phyloP scores from a whole-genome alignment of 2,888 invertebrate species.

The Julus scanicus region DNA sequence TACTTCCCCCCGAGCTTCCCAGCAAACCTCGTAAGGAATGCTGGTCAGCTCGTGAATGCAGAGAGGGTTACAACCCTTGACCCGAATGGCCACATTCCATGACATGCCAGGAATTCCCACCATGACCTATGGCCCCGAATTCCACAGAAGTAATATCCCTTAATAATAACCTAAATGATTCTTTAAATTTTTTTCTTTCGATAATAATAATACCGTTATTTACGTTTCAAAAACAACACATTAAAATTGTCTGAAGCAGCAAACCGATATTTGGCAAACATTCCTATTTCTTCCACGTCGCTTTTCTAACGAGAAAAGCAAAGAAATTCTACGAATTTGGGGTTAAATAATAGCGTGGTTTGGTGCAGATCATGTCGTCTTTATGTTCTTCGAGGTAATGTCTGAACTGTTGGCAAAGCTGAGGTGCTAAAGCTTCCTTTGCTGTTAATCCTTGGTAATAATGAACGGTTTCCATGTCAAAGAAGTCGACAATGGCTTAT shows the following conservation, averaged over 20 bases:
- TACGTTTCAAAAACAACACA: background rate
- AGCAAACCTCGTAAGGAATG: no score
- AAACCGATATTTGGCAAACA: background rate
- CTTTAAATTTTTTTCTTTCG: no score
- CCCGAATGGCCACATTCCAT: no score
- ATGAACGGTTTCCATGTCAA: slow-evolving; percentile 48
- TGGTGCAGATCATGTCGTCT: slow-evolving; percentile 16
- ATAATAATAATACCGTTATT: background rate
- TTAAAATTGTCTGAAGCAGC: background rate
- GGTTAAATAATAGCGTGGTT: slow-evolving; percentile 43
- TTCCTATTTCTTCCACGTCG: background rate
- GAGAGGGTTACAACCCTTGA: no score
- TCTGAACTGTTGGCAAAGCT: background rate
- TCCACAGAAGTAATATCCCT: no score
- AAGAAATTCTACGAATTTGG: background rate
- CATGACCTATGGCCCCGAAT: no score
- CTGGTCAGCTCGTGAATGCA: no score
- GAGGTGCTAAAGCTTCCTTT: background rate
- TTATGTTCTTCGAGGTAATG: slow-evolving; percentile 7
- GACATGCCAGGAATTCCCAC: no score
- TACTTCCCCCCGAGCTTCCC: no score
- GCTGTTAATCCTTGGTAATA: slow-evolving; percentile 30
- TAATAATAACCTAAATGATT: no score
- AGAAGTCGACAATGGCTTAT: slow-evolving; percentile 47
- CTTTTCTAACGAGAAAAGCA: background rate